Evolutionary conservation across 2,888 invertebrate species (phyloP).

Genomic region (Poecilus cupreus): DNA sequence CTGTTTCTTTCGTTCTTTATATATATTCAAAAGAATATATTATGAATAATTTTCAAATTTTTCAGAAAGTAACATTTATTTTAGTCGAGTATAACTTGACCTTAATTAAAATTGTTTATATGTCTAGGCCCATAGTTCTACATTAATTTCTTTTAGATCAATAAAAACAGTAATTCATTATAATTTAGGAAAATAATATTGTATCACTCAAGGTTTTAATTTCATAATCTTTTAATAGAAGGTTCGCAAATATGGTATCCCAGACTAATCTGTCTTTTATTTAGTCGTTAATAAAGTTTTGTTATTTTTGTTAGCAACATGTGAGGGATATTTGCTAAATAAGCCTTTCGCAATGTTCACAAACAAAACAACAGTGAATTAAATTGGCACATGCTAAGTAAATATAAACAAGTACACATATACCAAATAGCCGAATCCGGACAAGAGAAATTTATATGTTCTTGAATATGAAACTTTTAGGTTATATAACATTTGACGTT

Average conservation of each 20-base stretch:
- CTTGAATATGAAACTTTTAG: slow-evolving; percentile 45
- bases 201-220: neutral
- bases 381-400: slow-evolving; percentile 45
- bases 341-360: slow-evolving; percentile 43
- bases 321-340: slow-evolving; percentile 36
- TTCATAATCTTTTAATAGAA: slow-evolving; percentile 8
- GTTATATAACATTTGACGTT: slow-evolving; percentile 26
- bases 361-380: slow-evolving; percentile 29
- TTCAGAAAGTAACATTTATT: neutral
- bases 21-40: too few relatives aligned
- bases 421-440: slow-evolving; percentile 20
- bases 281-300: neutral
- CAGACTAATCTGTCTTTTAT: too few relatives aligned
- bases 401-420: slow-evolving; percentile 41
- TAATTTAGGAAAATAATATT: neutral
- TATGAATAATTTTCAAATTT: neutral
- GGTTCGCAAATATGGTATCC: neutral
- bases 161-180: neutral
- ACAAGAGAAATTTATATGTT: slow-evolving; percentile 42
- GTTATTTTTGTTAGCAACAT: neutral
- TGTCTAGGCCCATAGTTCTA: neutral
- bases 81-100: neutral
- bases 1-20: too few relatives aligned
- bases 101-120: neutral
- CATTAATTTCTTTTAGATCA: neutral